These are phyloP conservation scores for Drosophila ananassae DNA, from an alignment of 1,140 invertebrate genomes.

Conservation along the genomic window DNA sequence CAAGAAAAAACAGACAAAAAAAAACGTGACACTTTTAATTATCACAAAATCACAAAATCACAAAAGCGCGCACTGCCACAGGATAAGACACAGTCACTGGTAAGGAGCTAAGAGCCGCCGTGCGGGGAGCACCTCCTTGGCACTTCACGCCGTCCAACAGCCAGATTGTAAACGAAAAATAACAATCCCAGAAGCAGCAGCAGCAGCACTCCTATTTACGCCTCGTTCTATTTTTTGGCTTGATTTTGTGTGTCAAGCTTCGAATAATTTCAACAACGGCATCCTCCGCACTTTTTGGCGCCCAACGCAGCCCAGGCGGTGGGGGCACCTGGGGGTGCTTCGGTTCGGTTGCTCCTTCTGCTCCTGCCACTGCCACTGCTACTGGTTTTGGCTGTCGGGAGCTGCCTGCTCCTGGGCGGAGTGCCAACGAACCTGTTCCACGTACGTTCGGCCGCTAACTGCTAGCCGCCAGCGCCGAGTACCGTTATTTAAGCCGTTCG, in stretches of 20 bases:
- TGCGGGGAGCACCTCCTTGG: slow-evolving; percentile 1
- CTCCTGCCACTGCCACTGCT: not conserved
- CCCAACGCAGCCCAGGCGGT: not conserved
- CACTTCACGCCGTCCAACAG: not conserved
- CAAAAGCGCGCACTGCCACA: not conserved
- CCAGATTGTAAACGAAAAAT: not conserved
- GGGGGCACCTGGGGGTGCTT: not conserved
- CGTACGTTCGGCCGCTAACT: slow-evolving; percentile 54
- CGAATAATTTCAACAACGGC: not conserved
- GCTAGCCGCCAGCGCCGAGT: not conserved
- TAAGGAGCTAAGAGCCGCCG: not conserved
- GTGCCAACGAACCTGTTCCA: slow-evolving; percentile 61
- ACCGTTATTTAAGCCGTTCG: slow-evolving; percentile 26
- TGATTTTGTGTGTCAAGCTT: slow-evolving; percentile 1
- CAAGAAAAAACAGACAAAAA: slow-evolving; percentile 25
- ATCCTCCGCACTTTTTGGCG: not conserved
- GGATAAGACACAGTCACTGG: not conserved
- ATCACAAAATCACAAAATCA: not conserved
- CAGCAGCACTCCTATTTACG: not conserved
- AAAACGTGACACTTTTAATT: too few species aligned
- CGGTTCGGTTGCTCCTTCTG: not conserved
- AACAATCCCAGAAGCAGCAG: slow-evolving; percentile 2
- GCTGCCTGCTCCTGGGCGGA: not conserved
- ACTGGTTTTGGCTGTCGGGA: not conserved
- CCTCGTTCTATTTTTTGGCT: not conserved